Evolutionary conservation across 2,797 vertebrate species (phyloP), one percentile per base, ranked within the genome.

Genomic region (Centropyge bicolor): DNA sequence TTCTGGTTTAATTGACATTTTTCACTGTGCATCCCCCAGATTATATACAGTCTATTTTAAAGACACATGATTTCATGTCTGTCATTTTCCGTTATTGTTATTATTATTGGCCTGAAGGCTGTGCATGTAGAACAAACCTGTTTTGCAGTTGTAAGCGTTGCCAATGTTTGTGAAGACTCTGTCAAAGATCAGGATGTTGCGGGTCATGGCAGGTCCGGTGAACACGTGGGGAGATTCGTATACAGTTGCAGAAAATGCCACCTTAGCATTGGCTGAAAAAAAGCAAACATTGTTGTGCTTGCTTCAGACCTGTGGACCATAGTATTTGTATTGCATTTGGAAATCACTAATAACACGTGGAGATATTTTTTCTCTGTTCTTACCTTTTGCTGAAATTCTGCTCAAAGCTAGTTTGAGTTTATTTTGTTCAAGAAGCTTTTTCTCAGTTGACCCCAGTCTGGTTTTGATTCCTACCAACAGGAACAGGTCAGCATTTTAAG

Each of bases 211-310:
- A 20, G 56, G 69, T 82, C 74, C 70, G 24, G 80, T 82, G 57
- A 77, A 64, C 20, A 31, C 46, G 6, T 3, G 1, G 0, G 1
- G 0, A n/a, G 46, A 52, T 7, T 43, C 41, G 1, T 0, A 5
- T 27, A 74, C 1, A 9, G 31, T 24, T 40, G 69, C 82, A 45
- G 74, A 70, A 65, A 84, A 84, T 11, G 78, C 82, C 64, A 81
- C 78, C 27, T 73, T 84, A 1, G 12, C 3, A 24, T 0, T 17
- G 16, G 14, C 82, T 84, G 4, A 31, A 52, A 48, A 48, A 68
- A 68, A 71, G 22, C 3, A 49, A 20, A 31, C 31, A 36, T n/a
- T 24, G 16, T 52, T 59, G 60, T 2, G 12, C 19, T 54, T 11
- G 57, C 14, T 56, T 20, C 4, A 43, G 22, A 41, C 10, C 6